Percentiles rank a stretch among this genome's conserved stretches.
phyloP scores from a whole-genome alignment of 2,113 vertebrate genomes.

The Melanostigma gelatinosum region DNA sequence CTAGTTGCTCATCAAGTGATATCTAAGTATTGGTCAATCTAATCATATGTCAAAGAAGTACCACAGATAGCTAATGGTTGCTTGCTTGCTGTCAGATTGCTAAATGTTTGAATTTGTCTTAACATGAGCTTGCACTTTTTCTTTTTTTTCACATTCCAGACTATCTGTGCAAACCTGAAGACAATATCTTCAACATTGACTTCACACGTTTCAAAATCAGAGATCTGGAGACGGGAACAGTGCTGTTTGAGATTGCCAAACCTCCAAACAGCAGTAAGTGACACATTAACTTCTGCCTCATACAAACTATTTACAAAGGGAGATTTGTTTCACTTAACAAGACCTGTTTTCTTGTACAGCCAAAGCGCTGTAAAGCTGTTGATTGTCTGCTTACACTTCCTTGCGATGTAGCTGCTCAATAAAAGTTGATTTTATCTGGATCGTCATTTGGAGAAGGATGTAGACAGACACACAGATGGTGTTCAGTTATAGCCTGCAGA shows the following conservation, averaged over 20 bases:
- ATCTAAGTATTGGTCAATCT: not conserved
- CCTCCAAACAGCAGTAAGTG: constrained; percentile 88
- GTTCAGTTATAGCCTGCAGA: not conserved
- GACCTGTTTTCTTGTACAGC: not conserved
- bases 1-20: not conserved
- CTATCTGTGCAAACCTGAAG: constrained; percentile 96
- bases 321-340: not conserved
- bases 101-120: not conserved
- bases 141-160: constrained; percentile 75
- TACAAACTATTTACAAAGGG: not conserved
- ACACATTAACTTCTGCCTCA: not conserved
- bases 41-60: not conserved
- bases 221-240: constrained; percentile 94
- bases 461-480: not conserved
- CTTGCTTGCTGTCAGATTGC: not conserved
- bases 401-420: not conserved
- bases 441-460: not conserved
- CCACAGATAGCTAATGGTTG: not conserved
- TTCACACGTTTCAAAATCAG: constrained; percentile 99
- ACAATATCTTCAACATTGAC: constrained; percentile 96
- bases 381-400: not conserved
- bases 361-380: not conserved
- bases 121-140: not conserved
- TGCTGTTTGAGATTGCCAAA: constrained; percentile 98
- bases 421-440: not conserved